Evolutionary conservation across 2,797 vertebrate genomes (phyloP).

Genomic region (Manis crassicaudata): DNA sequence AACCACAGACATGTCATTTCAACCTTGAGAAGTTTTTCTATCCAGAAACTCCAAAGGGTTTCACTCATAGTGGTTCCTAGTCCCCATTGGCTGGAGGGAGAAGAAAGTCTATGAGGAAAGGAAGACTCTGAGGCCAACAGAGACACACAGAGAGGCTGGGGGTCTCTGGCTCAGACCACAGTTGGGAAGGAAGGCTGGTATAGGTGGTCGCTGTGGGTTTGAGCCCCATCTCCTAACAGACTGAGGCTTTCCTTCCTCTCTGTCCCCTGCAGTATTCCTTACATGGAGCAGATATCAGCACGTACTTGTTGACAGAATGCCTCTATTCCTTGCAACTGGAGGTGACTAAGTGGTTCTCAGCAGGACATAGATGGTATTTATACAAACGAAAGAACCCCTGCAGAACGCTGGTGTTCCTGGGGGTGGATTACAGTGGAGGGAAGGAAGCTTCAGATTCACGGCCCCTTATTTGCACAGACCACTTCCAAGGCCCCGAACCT

Average conservation of each 20-base stretch:
- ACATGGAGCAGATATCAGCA: background rate
- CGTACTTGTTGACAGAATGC: background rate
- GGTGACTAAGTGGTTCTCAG: background rate
- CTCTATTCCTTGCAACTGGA: background rate
- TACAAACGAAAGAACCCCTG: background rate
- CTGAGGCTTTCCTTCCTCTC: fast-evolving
- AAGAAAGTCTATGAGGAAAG: background rate
- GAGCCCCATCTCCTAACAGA: background rate
- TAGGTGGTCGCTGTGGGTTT: fast-evolving
- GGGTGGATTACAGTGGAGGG: background rate
- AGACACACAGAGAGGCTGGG: background rate
- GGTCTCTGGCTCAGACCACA: background rate
- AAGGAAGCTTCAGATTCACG: background rate
- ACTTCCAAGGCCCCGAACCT: background rate
- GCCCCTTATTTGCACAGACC: background rate
- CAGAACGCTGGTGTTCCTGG: background rate
- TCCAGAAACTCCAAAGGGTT: background rate
- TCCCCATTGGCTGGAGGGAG: background rate
- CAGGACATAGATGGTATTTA: background rate
- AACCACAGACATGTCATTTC: background rate
- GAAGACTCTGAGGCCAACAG: background rate
- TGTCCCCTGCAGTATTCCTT: background rate
- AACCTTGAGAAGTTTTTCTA: background rate
- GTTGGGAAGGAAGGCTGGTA: fast-evolving
- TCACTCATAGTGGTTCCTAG: background rate